A percentile compares a stretch with the other conserved stretches of the same genome.
Conservation (phyloP, 2,797 vertebrate species). For the Leptodactylus fallax region DNA sequence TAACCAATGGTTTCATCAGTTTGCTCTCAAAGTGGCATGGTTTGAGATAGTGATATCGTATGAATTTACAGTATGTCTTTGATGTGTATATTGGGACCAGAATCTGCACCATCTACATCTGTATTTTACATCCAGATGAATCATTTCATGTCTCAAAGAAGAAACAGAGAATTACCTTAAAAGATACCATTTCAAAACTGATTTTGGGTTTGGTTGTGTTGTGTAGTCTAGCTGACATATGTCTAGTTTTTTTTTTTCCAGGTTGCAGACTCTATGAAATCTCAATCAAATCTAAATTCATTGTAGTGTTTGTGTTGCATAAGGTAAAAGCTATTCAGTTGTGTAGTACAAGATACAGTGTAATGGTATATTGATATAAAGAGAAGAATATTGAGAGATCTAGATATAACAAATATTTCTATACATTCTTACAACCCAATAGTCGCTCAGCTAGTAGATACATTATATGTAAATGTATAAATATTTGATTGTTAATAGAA, state of each 20-base stretch:
- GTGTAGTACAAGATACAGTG: too few relatives aligned
- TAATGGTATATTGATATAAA: too few relatives aligned
- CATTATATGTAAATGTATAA: too few relatives aligned
- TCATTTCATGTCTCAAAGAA: not conserved
- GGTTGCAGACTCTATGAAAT: too few relatives aligned
- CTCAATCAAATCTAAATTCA: too few relatives aligned
- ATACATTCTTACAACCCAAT: too few relatives aligned
- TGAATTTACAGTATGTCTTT: conserved; percentile 60
- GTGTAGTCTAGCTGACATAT: not conserved
- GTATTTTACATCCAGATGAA: conserved; percentile 28
- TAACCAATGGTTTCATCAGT: conserved; percentile 49
- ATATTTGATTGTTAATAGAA: too few relatives aligned
- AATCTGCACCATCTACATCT: conserved; percentile 47
- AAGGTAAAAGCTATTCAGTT: too few relatives aligned
- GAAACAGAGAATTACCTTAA: conserved; percentile 2
- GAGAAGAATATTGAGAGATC: too few relatives aligned
- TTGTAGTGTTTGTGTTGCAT: too few relatives aligned
- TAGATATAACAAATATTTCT: too few relatives aligned
- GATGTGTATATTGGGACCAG: conserved; percentile 50
- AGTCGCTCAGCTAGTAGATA: too few relatives aligned
- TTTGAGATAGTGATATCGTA: conserved; percentile 52
- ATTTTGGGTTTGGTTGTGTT: not conserved
- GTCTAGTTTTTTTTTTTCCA: not conserved
- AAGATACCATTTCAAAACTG: conserved; percentile 24
- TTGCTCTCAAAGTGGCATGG: conserved; percentile 35